phyloP scores from a whole-genome alignment of 2,797 vertebrate genomes.

The Enteromius paludinosus region DNA sequence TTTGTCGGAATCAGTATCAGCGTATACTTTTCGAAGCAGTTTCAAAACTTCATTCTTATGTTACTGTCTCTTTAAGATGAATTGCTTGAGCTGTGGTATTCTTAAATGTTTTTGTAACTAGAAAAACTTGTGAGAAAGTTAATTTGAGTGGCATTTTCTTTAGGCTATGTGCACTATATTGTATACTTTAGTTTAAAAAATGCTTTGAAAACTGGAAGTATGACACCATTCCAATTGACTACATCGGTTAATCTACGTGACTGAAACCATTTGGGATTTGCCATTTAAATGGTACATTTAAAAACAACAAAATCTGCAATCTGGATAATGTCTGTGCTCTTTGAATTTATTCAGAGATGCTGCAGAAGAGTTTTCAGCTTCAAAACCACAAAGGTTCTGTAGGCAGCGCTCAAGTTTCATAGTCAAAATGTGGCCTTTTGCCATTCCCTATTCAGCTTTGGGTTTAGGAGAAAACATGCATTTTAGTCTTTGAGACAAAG shows the following conservation, averaged over 20 bases:
- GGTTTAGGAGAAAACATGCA: slow-evolving; percentile 57
- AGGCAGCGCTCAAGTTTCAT: slow-evolving; percentile 45
- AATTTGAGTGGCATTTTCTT: background rate
- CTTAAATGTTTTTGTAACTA: background rate
- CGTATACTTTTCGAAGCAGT: background rate
- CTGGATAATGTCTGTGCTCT: background rate
- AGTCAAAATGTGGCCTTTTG: slow-evolving; percentile 55
- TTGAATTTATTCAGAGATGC: slow-evolving; percentile 39
- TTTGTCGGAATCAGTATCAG: background rate
- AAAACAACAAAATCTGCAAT: background rate
- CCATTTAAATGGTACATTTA: slow-evolving; percentile 2
- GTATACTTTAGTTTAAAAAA: background rate
- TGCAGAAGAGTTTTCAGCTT: slow-evolving; percentile 47
- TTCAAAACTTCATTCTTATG: background rate
- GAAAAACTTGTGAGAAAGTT: background rate
- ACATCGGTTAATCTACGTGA: slow-evolving; percentile 15
- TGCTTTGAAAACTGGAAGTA: background rate
- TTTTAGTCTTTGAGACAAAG: slow-evolving; percentile 78
- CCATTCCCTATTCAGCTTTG: slow-evolving; percentile 54
- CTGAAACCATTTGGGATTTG: background rate
- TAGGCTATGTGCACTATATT: background rate
- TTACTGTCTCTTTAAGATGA: background rate
- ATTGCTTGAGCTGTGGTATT: background rate
- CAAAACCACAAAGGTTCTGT: slow-evolving; percentile 49
- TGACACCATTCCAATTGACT: background rate